phyloP scores from a whole-genome alignment of 2,113 vertebrate species.

The Alexandromys fortis region DNA sequence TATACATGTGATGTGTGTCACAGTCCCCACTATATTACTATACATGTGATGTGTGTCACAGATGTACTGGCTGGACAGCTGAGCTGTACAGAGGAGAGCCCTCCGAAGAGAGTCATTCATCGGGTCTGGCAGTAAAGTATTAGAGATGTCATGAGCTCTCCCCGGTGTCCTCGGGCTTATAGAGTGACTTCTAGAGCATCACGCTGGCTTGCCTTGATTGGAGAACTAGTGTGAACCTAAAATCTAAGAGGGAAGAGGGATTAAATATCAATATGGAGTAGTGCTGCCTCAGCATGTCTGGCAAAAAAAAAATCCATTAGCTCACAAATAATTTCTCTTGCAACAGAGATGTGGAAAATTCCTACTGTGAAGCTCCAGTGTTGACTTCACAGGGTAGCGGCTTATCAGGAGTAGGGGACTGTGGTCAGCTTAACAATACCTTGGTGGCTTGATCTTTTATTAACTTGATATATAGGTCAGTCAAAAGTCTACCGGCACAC shows the following conservation, averaged over 20 bases:
- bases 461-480: constrained; percentile 50
- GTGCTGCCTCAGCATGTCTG: constrained; percentile 52
- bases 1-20: background rate
- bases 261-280: constrained; percentile 42
- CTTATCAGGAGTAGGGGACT: constrained; percentile 41
- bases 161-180: background rate
- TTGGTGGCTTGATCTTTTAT: constrained; percentile 62
- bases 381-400: constrained; percentile 45
- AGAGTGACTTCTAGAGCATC: constrained; percentile 16
- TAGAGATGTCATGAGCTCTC: constrained; percentile 21
- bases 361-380: constrained; percentile 55
- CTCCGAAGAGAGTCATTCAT: background rate
- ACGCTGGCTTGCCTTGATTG: constrained; percentile 45
- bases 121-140: background rate
- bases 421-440: constrained; percentile 35
- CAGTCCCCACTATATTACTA: background rate
- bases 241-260: constrained; percentile 22
- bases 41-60: background rate
- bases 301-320: constrained; percentile 43
- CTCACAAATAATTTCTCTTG: constrained; percentile 52
- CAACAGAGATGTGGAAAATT: constrained; percentile 45
- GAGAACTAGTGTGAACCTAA: constrained; percentile 19
- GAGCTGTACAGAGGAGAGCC: background rate
- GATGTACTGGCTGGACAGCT: constrained; percentile 16
- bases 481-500: constrained; percentile 30